Evolutionary conservation across 2,888 invertebrate genomes (phyloP).

Genomic region (Parapristionchus giblindavisi): DNA sequence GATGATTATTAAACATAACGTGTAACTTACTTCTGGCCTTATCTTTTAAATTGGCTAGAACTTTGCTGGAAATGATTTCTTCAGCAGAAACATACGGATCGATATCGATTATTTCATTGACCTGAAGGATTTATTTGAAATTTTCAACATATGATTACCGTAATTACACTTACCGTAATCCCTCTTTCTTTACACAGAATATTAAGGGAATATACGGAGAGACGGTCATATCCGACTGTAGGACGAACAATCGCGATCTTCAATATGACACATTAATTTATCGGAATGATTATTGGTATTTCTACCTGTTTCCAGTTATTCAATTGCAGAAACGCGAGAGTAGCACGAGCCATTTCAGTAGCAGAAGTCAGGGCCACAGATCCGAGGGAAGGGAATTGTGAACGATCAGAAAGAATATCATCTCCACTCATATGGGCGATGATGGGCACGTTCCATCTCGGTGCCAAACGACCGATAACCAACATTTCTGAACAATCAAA

Average conservation of each 20-base stretch:
- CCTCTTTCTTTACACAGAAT: slow-evolving; percentile 58
- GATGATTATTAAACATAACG: neutral
- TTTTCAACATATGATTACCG: neutral
- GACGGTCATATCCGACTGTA: slow-evolving; percentile 55
- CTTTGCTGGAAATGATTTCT: slow-evolving; percentile 64
- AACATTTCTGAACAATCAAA: slow-evolving; percentile 62
- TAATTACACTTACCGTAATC: slow-evolving; percentile 32
- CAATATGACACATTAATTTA: slow-evolving; percentile 16
- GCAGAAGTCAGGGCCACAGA: slow-evolving; percentile 68
- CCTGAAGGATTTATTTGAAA: slow-evolving; percentile 40
- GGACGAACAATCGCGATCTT: slow-evolving; percentile 64
- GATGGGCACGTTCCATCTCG: slow-evolving; percentile 68
- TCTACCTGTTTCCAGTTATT: slow-evolving; percentile 65
- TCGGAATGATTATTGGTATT: neutral
- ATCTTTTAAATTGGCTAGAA: slow-evolving; percentile 49
- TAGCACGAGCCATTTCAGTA: slow-evolving; percentile 68
- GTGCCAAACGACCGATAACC: slow-evolving; percentile 66
- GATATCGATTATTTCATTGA: slow-evolving; percentile 63
- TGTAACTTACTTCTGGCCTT: slow-evolving; percentile 55
- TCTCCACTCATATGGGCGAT: slow-evolving; percentile 69
- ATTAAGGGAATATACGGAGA: slow-evolving; percentile 61
- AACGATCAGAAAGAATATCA: slow-evolving; percentile 62
- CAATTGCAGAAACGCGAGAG: slow-evolving; percentile 60
- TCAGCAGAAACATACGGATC: slow-evolving; percentile 65
- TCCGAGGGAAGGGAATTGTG: slow-evolving; percentile 64